Evolutionary conservation across 2,888 invertebrate genomes (phyloP).

Genomic region (Unio delphinus): DNA sequence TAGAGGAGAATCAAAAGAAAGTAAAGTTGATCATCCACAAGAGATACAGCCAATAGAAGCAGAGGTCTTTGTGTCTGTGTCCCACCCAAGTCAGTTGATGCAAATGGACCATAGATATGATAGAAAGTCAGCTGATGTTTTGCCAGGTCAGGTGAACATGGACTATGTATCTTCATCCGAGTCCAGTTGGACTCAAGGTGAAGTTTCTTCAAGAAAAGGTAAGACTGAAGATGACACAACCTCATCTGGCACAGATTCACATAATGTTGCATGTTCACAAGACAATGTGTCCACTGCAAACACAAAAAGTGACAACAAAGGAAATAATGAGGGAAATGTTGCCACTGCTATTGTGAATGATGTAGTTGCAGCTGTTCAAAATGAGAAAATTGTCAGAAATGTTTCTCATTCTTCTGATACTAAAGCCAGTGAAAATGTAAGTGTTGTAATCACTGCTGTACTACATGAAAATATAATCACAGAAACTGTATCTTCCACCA

Average conservation of each 20-base stretch:
- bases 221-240: background rate
- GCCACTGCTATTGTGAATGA: slow-evolving; percentile 16
- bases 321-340: slow-evolving; percentile 17
- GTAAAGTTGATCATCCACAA: slow-evolving; percentile 8
- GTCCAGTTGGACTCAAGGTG: slow-evolving; percentile 15
- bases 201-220: slow-evolving; percentile 18
- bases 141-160: slow-evolving; percentile 12
- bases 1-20: slow-evolving; percentile 1
- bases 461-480: too few species aligned
- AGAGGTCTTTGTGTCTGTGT: slow-evolving; percentile 43
- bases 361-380: background rate
- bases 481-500: too few species aligned
- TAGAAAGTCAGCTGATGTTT: slow-evolving; percentile 15
- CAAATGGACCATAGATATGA: background rate
- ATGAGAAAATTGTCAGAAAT: too few species aligned
- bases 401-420: too few species aligned
- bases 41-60: slow-evolving; percentile 39
- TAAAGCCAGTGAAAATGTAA: too few species aligned
- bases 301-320: slow-evolving; percentile 7
- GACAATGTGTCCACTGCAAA: background rate
- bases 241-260: background rate
- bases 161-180: slow-evolving; percentile 18
- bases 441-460: too few species aligned
- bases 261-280: slow-evolving; percentile 10
- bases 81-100: slow-evolving; percentile 10